Conservation (phyloP, 1,140 invertebrate genomes). For the Phymastichus coffea region DNA sequence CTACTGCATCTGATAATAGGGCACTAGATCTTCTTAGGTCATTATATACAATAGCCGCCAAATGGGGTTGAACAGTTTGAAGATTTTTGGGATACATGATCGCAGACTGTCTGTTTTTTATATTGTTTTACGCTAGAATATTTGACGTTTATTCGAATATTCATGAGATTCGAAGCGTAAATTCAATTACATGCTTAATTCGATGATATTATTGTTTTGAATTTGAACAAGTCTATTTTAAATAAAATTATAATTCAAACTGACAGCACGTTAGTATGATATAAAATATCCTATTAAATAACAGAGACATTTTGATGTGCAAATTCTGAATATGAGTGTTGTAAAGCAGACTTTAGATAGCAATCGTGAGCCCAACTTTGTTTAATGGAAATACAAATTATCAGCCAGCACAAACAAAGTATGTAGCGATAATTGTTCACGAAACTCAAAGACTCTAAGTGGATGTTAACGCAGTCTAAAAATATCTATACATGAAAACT, state of each 20-base stretch:
- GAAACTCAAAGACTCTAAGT: slow-evolving; percentile 15
- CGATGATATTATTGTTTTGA: not conserved
- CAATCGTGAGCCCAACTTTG: not conserved
- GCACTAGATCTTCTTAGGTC: slow-evolving; percentile 79
- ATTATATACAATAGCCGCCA: slow-evolving; percentile 77
- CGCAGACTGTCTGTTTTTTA: not conserved
- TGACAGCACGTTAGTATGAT: no score
- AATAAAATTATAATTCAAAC: no score
- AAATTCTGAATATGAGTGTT: not conserved
- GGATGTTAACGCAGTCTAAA: no score
- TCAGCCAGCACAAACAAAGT: slow-evolving; percentile 21
- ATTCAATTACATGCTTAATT: no score
- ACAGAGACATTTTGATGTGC: not conserved
- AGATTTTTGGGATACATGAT: slow-evolving; percentile 4
- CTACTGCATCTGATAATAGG: slow-evolving; percentile 66
- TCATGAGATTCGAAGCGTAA: not conserved
- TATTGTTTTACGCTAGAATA: no score
- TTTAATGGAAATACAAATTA: slow-evolving; percentile 9
- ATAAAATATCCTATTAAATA: no score
- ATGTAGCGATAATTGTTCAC: slow-evolving; percentile 25
- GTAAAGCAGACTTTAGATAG: not conserved
- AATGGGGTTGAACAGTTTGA: slow-evolving; percentile 63
- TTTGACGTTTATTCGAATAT: not conserved
- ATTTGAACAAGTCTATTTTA: slow-evolving; percentile 10
- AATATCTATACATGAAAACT: no score